Base-by-base conservation (phyloP, 2,888 invertebrate genomes). In the Gisinianus flammeolus region DNA sequence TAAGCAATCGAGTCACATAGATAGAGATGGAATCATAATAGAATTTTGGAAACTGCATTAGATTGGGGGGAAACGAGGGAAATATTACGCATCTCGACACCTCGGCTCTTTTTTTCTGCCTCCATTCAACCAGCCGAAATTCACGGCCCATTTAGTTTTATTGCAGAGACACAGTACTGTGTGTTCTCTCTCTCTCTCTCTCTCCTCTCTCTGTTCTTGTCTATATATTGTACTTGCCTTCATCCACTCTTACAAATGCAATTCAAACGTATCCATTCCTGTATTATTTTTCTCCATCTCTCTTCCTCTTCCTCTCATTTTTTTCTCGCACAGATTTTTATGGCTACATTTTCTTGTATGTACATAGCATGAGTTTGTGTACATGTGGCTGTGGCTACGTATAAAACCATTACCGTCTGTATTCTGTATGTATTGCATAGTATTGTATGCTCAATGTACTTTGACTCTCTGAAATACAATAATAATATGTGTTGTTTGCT, bases 131-230 rank as follows among this genome's bases (percentile, higher is more conserved):
- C n/a, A 66, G 30, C 71, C 62, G 72, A 72, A 62, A n/a, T 72
- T 72, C 58, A 30, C 33, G 72, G 72, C 19, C 72, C 72, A 72
- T 72, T 72, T 72, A 72, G 54, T 72, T 72, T 72, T 72, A 72
- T 58, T 72, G 62, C 62, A 62, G 62, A 62, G 12, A 35, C 12
- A 12, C 6, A 52, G 52, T 19, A 52, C 24, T 22, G 24, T 52
- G 24, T 24, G 26, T 0, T 30, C 31, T 44, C 70, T 26, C 22
- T 62, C 24, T 70, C n/a, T 52, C 30, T 70, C 52, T n/a, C 22
- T 35, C 35, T 30, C 22, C 22, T 24, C 28, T 68, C n/a, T 30
- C 22, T 24, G n/a, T 62, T 6, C 62, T 62, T 26, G 4, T 24
- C 3, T 62, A 2, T 4, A 62, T 24, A 24, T 62, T 2, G 12